Conservation (phyloP, 1,140 invertebrate species). For the Drosophila ohnishii region DNA sequence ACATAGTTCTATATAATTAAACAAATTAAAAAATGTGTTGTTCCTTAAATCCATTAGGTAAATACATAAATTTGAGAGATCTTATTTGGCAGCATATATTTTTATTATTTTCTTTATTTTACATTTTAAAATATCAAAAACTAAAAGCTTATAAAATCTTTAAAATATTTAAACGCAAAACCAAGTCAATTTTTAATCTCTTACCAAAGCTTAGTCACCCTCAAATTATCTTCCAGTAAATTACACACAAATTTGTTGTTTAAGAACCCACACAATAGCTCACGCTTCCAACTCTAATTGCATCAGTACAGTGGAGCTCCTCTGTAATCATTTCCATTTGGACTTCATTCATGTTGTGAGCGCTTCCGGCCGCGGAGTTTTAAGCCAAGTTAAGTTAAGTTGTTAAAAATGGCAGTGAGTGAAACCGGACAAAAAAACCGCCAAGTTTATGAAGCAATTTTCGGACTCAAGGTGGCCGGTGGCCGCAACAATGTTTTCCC, state of each 20-base stretch:
- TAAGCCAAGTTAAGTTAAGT: conserved; percentile 42
- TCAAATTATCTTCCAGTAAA: background rate
- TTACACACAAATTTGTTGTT: conserved; percentile 6
- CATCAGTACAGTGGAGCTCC: conserved; percentile 34
- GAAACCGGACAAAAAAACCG: conserved; percentile 57
- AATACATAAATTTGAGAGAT: too few species aligned
- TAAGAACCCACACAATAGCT: conserved; percentile 7
- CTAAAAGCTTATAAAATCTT: background rate
- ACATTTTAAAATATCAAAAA: too few species aligned
- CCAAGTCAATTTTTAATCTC: background rate
- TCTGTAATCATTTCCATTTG: conserved; percentile 53
- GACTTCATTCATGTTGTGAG: conserved; percentile 33
- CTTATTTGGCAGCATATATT: too few species aligned
- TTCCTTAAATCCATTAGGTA: background rate
- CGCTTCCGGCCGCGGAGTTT: conserved; percentile 54
- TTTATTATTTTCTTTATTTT: too few species aligned
- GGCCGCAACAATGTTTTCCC: conserved; percentile 31
- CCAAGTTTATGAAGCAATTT: conserved; percentile 50
- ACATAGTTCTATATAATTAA: conserved; percentile 23
- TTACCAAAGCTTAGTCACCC: background rate
- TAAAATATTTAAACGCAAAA: background rate
- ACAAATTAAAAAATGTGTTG: conserved; percentile 12
- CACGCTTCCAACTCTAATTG: conserved; percentile 38
- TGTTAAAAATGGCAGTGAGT: conserved; percentile 13
- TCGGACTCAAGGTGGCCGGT: conserved; percentile 27